Conservation (phyloP, 1,140 invertebrate species). For the Heliconius nattereri region DNA sequence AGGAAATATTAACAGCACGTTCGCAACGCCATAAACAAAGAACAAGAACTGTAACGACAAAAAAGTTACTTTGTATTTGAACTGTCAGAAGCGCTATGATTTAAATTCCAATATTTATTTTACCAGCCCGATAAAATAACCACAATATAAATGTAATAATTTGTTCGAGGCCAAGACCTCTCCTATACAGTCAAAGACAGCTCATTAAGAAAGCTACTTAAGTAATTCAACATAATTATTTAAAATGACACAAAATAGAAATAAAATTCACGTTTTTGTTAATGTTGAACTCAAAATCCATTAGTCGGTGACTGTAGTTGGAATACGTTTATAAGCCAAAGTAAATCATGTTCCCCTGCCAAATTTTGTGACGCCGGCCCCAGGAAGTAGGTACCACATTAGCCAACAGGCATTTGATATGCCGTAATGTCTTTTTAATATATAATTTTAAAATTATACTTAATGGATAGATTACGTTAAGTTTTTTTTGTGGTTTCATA, state of each 20-base stretch:
- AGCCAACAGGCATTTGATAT: conserved; percentile 27
- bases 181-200: too few relatives aligned
- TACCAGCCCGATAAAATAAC: too few relatives aligned
- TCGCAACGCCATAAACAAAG: too few relatives aligned
- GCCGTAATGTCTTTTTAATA: conserved; percentile 2
- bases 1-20: too few relatives aligned
- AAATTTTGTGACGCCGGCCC: conserved; percentile 48
- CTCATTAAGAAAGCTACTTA: neutral
- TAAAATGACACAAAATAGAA: neutral
- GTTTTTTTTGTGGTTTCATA: too few relatives aligned
- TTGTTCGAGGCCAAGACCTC: too few relatives aligned
- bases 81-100: too few relatives aligned
- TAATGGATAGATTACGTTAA: neutral
- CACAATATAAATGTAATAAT: too few relatives aligned
- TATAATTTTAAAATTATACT: neutral
- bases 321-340: conserved; percentile 62
- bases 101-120: too few relatives aligned
- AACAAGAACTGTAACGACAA: too few relatives aligned
- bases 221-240: neutral
- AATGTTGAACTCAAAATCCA: conserved; percentile 49
- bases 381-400: conserved; percentile 46
- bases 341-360: conserved; percentile 70
- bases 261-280: conserved; percentile 19
- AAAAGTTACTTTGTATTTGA: too few relatives aligned
- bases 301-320: conserved; percentile 48